These are phyloP conservation scores for Callipepla squamata DNA, from an alignment of 2,113 vertebrate species.

Conservation along the genomic window DNA sequence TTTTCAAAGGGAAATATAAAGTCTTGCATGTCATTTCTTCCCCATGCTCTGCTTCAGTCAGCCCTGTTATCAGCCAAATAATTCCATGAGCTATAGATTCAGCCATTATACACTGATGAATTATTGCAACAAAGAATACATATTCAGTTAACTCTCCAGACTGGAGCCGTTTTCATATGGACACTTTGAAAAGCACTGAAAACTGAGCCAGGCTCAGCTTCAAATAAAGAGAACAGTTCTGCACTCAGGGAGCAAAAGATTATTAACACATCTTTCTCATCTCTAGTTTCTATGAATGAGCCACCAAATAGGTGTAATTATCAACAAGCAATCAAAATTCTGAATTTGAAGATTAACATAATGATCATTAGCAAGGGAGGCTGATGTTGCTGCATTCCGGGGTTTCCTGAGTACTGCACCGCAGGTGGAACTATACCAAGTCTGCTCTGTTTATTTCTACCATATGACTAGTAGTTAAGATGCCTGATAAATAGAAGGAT, in stretches of 20 bases:
- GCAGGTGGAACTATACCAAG: neutral
- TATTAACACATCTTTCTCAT: neutral
- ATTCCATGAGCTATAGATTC: neutral
- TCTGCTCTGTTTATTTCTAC: neutral
- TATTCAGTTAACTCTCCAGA: neutral
- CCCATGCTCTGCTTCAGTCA: neutral
- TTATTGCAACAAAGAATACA: neutral
- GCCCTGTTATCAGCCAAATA: neutral
- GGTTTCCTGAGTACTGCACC: neutral
- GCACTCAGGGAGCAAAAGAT: neutral
- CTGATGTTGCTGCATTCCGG: neutral
- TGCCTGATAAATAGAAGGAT: neutral
- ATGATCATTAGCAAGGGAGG: neutral
- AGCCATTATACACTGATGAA: neutral
- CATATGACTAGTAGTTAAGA: neutral
- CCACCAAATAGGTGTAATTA: neutral
- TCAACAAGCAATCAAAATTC: neutral
- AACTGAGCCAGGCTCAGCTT: neutral
- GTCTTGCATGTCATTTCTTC: neutral
- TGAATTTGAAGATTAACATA: neutral
- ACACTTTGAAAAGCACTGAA: neutral
- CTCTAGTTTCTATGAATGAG: neutral
- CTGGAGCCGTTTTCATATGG: neutral
- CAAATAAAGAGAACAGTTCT: neutral
- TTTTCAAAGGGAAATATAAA: neutral